Evolutionary conservation across 2,113 vertebrate genomes (phyloP), one percentile per base, ranked within the genome.

Genomic region (Syngnathoides biaculeatus): DNA sequence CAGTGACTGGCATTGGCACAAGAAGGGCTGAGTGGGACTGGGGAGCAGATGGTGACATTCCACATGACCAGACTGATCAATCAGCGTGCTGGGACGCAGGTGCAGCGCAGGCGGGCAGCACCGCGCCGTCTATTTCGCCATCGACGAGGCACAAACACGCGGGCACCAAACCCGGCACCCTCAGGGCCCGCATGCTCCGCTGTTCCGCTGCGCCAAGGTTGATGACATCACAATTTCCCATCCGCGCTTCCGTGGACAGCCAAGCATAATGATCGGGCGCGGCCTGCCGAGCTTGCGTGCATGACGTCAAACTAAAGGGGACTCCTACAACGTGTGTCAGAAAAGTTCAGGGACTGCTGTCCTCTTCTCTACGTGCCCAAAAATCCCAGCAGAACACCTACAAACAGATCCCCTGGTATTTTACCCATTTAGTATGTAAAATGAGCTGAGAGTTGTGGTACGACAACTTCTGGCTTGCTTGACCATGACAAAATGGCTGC

Each of bases 21-120:
- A 91, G 83, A 85, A 90, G 88, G 85, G 80, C 84, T 87, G 88
- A 93, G 94, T 92, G 95, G 95, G 94, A 95, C 94, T 92, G 93
- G 93, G 93, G 95, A 98, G 93, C 97, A 99, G 97, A 98, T 99
- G 97, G 97, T 97, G 95, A 97, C 96, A 98, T 99, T 99, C 96
- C 97, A 98, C 97, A 99, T 98, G 97, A 98, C 94, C 97, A 98
- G 96, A 98, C 96, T 97, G 95, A 99, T 98, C 97, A 96, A 98
- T 98, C 97, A 98, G 95, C 94, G 92, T 93, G 83, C 94, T 94
- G 95, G 94, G 96, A 94, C 96, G 93, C 97, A 99, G 97, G 97
- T 99, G 97, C 95, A 94, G 92, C 95, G 93, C 96, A 99, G 96
- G 93, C 95, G 93, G 94, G 94, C 93, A 94, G 95, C 95, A 92